A percentile compares a stretch with the other conserved stretches of the same genome.
These are phyloP conservation scores for Fistularia tabacaria DNA, from an alignment of 2,797 vertebrate genomes.

Conservation along the genomic window DNA sequence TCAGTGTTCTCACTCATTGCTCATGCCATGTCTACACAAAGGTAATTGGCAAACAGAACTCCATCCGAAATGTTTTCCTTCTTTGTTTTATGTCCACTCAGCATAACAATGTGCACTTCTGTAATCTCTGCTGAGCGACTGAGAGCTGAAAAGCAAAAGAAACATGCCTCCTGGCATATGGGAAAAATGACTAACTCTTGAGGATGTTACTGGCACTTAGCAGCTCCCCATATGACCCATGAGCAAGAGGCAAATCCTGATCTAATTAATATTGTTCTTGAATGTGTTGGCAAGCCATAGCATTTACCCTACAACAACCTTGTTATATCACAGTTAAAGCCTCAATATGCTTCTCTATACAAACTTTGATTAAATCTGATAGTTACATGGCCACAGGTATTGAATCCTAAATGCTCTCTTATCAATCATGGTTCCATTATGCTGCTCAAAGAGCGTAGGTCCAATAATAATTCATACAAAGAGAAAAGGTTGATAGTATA, in stretches of 20 bases:
- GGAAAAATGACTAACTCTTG: constrained; percentile 24
- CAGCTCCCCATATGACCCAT: constrained; percentile 10
- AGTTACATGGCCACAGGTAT: constrained; percentile 20
- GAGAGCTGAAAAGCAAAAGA: constrained; percentile 42
- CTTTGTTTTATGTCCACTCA: constrained; percentile 59
- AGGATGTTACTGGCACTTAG: constrained; percentile 24
- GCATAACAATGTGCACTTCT: constrained; percentile 53
- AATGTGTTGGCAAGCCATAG: background rate
- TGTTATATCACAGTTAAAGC: constrained; percentile 14
- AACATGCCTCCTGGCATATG: constrained; percentile 48
- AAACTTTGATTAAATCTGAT: constrained; percentile 27
- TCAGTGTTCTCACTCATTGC: constrained; percentile 37
- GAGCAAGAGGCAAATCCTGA: constrained; percentile 18
- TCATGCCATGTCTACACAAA: constrained; percentile 59
- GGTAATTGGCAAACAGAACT: constrained; percentile 71
- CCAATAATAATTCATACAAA: constrained; percentile 58
- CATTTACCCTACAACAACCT: constrained; percentile 6
- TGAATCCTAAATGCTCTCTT: constrained; percentile 30
- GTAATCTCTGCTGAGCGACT: constrained; percentile 56
- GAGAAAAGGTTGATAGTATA: background rate
- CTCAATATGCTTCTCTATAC: constrained; percentile 4
- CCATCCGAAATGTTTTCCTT: constrained; percentile 42
- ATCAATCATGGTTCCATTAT: constrained; percentile 37
- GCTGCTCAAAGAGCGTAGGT: constrained; percentile 22
- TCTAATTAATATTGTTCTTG: constrained; percentile 11